Percentiles rank a stretch among this genome's conserved stretches.
Evolutionary conservation across 1,140 invertebrate species (phyloP).

Genomic region (Drosophila azteca): DNA sequence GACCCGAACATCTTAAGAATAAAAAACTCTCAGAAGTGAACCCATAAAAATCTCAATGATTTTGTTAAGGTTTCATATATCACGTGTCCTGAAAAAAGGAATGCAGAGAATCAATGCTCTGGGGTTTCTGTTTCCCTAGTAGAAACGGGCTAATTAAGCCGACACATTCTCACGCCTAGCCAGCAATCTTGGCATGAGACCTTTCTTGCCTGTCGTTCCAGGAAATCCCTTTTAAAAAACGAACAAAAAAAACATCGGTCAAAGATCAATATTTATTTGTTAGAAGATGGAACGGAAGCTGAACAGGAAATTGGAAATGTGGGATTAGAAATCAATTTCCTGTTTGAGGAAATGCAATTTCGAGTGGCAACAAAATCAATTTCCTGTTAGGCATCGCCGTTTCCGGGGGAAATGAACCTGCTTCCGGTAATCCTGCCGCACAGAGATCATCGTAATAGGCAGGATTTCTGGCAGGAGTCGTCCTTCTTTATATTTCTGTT

Average conservation of each 20-base stretch:
- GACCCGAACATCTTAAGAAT: not conserved
- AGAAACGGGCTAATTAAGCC: slow-evolving; percentile 46
- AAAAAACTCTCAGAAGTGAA: slow-evolving; percentile 23
- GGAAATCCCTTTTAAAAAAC: slow-evolving; percentile 28
- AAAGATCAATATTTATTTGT: slow-evolving; percentile 15
- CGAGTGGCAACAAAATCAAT: slow-evolving; percentile 30
- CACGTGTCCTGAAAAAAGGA: slow-evolving; percentile 9
- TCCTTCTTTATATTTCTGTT: slow-evolving; percentile 8
- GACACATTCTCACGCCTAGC: slow-evolving; percentile 44
- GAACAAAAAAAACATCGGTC: slow-evolving; percentile 17
- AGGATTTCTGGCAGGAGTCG: not conserved
- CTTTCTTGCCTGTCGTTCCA: slow-evolving; percentile 8
- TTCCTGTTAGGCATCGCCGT: slow-evolving; percentile 21
- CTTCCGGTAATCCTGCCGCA: slow-evolving; percentile 24
- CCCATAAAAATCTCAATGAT: slow-evolving; percentile 35
- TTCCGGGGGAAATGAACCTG: slow-evolving; percentile 4
- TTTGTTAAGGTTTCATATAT: slow-evolving; percentile 30
- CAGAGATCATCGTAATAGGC: not conserved
- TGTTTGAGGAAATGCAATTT: slow-evolving; percentile 11
- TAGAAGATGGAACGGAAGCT: slow-evolving; percentile 31
- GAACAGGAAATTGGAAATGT: slow-evolving; percentile 33
- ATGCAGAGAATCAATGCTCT: slow-evolving; percentile 1
- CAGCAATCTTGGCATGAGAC: slow-evolving; percentile 38
- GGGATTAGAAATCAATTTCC: slow-evolving; percentile 36
- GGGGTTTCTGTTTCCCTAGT: slow-evolving; percentile 46